A percentile compares a stretch with the other conserved stretches of the same genome.
Evolutionary conservation across 2,797 vertebrate species (phyloP).

Genomic region (Otolemur crassicaudatus): DNA sequence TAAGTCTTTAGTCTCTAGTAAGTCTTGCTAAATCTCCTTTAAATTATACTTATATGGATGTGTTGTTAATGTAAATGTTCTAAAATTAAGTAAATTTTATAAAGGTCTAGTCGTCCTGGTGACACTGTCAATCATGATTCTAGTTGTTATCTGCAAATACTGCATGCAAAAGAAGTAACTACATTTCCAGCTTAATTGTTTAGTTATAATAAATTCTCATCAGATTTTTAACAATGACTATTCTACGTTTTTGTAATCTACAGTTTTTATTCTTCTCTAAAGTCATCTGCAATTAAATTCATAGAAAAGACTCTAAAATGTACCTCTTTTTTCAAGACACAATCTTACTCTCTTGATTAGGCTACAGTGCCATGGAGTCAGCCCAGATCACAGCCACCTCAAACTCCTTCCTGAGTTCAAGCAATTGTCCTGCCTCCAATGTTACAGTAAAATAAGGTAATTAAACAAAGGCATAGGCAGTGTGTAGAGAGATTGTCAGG

Average conservation of each 20-base stretch:
- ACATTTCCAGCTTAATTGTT: not conserved
- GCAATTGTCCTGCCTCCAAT: not conserved
- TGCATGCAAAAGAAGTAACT: not conserved
- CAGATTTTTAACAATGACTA: not conserved
- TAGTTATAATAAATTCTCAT: not conserved
- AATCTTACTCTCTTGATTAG: too few relatives aligned
- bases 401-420: too few relatives aligned
- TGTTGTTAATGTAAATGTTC: not conserved
- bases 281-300: not conserved
- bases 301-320: not conserved
- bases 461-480: not conserved
- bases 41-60: not conserved
- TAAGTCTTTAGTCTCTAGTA: not conserved
- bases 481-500: not conserved
- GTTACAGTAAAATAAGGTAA: not conserved
- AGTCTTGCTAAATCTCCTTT: not conserved
- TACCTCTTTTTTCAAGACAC: not conserved
- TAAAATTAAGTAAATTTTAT: not conserved
- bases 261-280: not conserved
- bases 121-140: not conserved
- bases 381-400: too few relatives aligned
- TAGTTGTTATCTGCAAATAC: not conserved
- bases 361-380: too few relatives aligned
- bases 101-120: not conserved
- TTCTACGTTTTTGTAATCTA: not conserved